Base-by-base conservation (phyloP, 2,797 vertebrate genomes). In the Galago senegalensis region DNA sequence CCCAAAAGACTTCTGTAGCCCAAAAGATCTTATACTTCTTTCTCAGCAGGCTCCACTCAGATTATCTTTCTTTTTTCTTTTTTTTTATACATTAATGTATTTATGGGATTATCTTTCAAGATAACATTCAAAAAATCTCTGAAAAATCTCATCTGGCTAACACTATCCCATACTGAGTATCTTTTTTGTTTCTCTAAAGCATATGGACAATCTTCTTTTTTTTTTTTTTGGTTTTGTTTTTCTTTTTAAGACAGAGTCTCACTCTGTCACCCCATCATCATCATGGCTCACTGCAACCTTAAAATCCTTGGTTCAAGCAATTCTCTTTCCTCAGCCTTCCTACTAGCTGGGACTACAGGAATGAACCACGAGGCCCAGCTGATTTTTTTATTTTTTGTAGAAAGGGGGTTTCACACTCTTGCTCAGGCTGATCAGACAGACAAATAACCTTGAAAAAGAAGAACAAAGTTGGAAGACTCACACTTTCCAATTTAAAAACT, bases 61-160 rank as follows among this genome's bases (percentile, higher is more conserved):
- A 6, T 3, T 63, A n/a, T 75, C 49, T 79, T 89, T 91, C 49
- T 53, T 53, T 53, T 16, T 53, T 14, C 49, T 13, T 53, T 53
- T 53, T 46, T 46, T 14, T 53, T 53, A 49, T 14, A 53, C 13
- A 14, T 53, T 14, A 53, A 53, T 53, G 49, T 14, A 53, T 53
- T 53, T 53, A 53, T 16, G 49, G 14, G 9, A 6, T 3, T 63
- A 31, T 70, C 49, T 79, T 91, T 91, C 49, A 86, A 91, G 58
- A 80, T 53, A 89, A 91, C 27, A 34, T 6, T 31, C 20, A 37
- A 18, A 81, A 94, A 40, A 21, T 25, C 63, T 86, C 53, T 70
- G 37, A 91, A 82, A 90, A 88, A 25, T 40, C 67, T 89, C 81
- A 81, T 92, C 79, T 87, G 82, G 53, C 46, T 96, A 93, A 91